These are phyloP conservation scores for Hippocampus kuda DNA, from an alignment of 2,797 vertebrate species.

Conservation along the genomic window DNA sequence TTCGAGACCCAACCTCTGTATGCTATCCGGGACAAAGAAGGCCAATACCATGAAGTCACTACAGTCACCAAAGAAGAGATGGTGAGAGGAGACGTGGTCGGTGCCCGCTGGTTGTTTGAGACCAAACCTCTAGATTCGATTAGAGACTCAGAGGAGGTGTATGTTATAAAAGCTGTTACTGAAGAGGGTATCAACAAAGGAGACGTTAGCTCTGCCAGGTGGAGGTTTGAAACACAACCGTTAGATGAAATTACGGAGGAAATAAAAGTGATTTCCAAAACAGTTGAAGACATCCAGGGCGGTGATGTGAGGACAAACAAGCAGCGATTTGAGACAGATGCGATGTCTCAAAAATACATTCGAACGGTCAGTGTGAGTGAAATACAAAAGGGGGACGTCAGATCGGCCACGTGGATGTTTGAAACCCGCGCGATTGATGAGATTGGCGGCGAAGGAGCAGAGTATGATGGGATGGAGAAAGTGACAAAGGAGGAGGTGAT, in stretches of 20 bases:
- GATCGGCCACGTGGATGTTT: conserved; percentile 88
- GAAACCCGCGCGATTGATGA: conserved; percentile 83
- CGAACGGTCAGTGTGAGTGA: conserved; percentile 87
- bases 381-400: conserved; percentile 84
- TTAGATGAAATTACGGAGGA: conserved; percentile 80
- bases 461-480: conserved; percentile 74
- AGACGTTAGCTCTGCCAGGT: conserved; percentile 79
- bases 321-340: conserved; percentile 76
- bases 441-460: conserved; percentile 68
- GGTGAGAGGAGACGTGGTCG: conserved; percentile 81
- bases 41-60: conserved; percentile 86
- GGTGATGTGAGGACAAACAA: conserved; percentile 78
- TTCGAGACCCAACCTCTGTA: conserved; percentile 90
- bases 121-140: conserved; percentile 87
- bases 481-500: conserved; percentile 83
- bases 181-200: conserved; percentile 86
- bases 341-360: conserved; percentile 64
- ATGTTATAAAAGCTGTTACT: conserved; percentile 86
- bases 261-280: conserved; percentile 65
- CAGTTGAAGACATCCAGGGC: conserved; percentile 70
- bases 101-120: conserved; percentile 88
- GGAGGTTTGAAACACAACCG: conserved; percentile 88
- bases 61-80: conserved; percentile 88
- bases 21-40: conserved; percentile 83
- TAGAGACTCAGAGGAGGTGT: conserved; percentile 77